These are phyloP conservation scores for Tortricodes alternella DNA, from an alignment of 2,888 invertebrate genomes.

Conservation along the genomic window DNA sequence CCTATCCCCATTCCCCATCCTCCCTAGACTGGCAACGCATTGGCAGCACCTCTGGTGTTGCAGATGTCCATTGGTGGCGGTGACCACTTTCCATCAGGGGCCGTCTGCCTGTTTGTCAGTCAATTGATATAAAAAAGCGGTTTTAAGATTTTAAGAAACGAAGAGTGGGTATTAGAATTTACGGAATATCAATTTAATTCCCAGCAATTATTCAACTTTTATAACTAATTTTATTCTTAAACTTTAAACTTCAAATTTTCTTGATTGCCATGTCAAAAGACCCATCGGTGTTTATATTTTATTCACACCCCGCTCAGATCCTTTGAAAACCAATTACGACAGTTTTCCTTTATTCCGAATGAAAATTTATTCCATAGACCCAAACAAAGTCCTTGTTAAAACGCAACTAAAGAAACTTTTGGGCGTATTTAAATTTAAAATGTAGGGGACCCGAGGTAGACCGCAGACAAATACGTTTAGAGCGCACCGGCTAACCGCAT, in stretches of 20 bases:
- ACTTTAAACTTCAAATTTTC: not conserved
- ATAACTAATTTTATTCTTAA: not conserved
- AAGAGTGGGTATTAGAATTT: too few species aligned
- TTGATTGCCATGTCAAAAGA: slow-evolving; percentile 9
- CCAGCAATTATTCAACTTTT: too few species aligned
- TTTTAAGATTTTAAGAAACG: too few species aligned
- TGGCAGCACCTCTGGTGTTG: too few species aligned
- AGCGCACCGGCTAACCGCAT: slow-evolving; percentile 5
- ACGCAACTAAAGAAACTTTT: slow-evolving; percentile 23
- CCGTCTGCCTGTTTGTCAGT: too few species aligned
- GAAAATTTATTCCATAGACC: slow-evolving; percentile 18
- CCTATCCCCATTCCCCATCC: too few species aligned
- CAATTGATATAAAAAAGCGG: too few species aligned
- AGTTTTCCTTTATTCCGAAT: slow-evolving; percentile 15
- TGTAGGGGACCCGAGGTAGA: slow-evolving; percentile 13
- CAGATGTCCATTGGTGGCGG: too few species aligned
- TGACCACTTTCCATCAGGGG: too few species aligned
- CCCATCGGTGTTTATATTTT: slow-evolving; percentile 4
- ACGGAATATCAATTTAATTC: too few species aligned
- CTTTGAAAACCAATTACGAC: slow-evolving; percentile 20
- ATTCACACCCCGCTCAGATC: slow-evolving; percentile 15
- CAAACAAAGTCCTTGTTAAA: slow-evolving; percentile 24
- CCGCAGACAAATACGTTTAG: slow-evolving; percentile 16
- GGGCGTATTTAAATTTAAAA: slow-evolving; percentile 29
- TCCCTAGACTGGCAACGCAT: too few species aligned